Base-by-base conservation (phyloP, 2,113 vertebrate genomes). In the Myrmophylax atrothorax region DNA sequence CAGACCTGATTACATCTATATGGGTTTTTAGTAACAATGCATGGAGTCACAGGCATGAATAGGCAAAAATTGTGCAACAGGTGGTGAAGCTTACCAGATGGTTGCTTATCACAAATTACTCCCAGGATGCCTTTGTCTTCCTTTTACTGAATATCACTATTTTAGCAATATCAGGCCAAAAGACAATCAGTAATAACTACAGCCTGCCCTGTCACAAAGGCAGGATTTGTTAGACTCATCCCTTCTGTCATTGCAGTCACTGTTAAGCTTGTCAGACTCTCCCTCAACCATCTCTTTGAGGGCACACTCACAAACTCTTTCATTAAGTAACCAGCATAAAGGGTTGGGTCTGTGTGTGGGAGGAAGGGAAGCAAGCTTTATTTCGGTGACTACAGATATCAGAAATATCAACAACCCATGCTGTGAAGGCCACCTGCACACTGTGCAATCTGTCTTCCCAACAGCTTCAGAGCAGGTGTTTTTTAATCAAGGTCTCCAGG, bases 401-500 rank as follows among this genome's bases (percentile, higher is more conserved):
- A 96, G 86, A 38, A 87, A 46, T 26, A 77, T 69, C 93, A 73
- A 66, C 79, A 92, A 46, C 25, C 64, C 35, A 1, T 3, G 7
- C 76, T 22, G 40, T 2, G 64, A 38, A 76, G 89, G 73, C 85
- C 93, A 84, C 86, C 92, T 96, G 93, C 62, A 38, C 0, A 0
- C 93, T 68, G 23, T 78, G 90, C 62, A 92, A 90, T 95, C 93
- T 69, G 52, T 42, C 66, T 76, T 87, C 77, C 83, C 78, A 47
- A 31, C 44, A 68, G 38, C 82, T 84, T 44, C 90, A 64, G 73
- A 94, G 86, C 85, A 96, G 96, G 79, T 89, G 86, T 19, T 53
- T 94, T 93, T 79, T 69, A 92, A 90, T 90, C 90, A 82, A 87
- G 86, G 69, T 75, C 84, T 96, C 94, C 96, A 97, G 92, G 92